Percentiles rank a stretch among this genome's conserved stretches.
These are phyloP conservation scores for Spodoptera picta DNA, from an alignment of 2,888 invertebrate species.

Conservation along the genomic window DNA sequence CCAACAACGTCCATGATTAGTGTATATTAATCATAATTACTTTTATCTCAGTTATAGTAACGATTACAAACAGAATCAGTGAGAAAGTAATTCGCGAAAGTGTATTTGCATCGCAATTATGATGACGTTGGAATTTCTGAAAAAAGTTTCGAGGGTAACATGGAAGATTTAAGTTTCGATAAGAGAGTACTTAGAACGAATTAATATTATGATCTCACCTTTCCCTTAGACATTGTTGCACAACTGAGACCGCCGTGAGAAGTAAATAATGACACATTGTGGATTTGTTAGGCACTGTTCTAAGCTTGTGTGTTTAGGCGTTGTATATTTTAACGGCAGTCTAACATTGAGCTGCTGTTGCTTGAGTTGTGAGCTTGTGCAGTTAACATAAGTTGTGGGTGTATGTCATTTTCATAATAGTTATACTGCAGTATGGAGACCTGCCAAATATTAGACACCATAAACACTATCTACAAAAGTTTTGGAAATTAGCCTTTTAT, in stretches of 20 bases:
- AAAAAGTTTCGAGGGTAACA: constrained; percentile 42
- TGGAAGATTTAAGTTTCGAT: constrained; percentile 58
- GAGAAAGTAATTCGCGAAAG: constrained; percentile 55
- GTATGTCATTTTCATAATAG: no score
- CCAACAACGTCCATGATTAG: no score
- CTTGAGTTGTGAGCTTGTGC: not conserved
- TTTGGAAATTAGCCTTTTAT: no score
- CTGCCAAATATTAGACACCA: no score
- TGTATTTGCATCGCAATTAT: constrained; percentile 50
- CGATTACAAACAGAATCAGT: constrained; percentile 36
- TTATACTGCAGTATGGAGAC: no score
- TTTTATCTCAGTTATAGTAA: constrained; percentile 34
- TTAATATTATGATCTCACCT: constrained; percentile 74
- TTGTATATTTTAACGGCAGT: constrained; percentile 7
- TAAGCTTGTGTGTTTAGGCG: constrained; percentile 2
- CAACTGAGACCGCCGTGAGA: constrained; percentile 73
- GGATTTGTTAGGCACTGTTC: constrained; percentile 19
- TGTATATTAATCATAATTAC: constrained; percentile 34
- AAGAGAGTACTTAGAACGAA: constrained; percentile 59
- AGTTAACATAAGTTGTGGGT: no score
- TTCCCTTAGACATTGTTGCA: constrained; percentile 76
- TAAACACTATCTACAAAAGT: no score
- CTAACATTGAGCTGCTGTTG: not conserved
- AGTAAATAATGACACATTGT: constrained; percentile 71
- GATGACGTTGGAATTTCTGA: constrained; percentile 37